These are phyloP conservation scores for Mus spicilegus DNA, from an alignment of 2,113 vertebrate genomes.

Conservation along the genomic window DNA sequence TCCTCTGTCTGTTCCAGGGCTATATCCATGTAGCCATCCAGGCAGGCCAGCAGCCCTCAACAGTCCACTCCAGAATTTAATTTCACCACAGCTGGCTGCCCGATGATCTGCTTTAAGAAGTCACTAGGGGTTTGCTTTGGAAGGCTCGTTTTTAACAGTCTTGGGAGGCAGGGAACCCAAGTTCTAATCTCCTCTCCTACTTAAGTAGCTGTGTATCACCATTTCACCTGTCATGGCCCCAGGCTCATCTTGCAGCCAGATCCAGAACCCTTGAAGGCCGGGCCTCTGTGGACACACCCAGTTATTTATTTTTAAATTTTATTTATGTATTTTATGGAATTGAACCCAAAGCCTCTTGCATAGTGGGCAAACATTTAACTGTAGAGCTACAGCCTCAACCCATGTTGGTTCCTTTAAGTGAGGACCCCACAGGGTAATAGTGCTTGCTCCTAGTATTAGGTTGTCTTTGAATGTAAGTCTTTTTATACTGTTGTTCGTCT, in stretches of 20 bases:
- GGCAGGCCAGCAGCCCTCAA: constrained; percentile 87
- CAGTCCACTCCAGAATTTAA: constrained; percentile 99
- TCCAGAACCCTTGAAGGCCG: no score
- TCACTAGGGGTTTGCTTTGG: constrained; percentile 99
- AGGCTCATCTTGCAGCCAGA: no score
- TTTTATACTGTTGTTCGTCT: background rate
- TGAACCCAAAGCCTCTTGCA: background rate
- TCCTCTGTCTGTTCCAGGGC: no score
- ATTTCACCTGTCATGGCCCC: no score
- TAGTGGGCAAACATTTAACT: background rate
- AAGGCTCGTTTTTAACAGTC: constrained; percentile 92
- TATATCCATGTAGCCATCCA: no score
- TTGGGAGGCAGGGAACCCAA: background rate
- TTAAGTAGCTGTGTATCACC: no score
- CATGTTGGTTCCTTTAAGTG: background rate
- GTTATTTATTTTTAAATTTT: background rate
- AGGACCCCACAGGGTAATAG: no score
- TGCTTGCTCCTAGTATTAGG: background rate
- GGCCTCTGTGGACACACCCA: no score
- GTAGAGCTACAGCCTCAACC: background rate
- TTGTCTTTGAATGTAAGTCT: background rate
- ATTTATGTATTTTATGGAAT: background rate
- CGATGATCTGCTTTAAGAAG: constrained; percentile 99
- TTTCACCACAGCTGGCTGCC: constrained; percentile 98
- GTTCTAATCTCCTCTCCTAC: no score